phyloP scores from a whole-genome alignment of 2,113 vertebrate species.

The Eurystomus gularis region DNA sequence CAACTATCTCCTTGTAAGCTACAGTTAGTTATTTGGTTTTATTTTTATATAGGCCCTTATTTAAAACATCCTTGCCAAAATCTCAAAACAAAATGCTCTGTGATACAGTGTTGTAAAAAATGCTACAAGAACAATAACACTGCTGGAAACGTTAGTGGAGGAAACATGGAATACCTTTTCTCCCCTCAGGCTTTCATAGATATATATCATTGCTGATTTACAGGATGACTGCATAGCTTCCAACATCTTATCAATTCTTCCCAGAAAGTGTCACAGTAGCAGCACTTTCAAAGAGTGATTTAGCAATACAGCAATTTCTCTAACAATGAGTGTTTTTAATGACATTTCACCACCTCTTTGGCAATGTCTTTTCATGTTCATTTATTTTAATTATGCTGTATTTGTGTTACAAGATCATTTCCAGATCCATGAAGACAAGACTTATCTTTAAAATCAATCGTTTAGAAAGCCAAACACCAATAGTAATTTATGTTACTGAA shows the following conservation, averaged over 20 bases:
- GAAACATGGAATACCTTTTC: background rate
- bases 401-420: background rate
- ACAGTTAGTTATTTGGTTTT: background rate
- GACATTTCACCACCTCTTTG: background rate
- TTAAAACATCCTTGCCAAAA: background rate
- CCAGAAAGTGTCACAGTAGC: background rate
- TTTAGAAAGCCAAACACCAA: background rate
- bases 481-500: background rate
- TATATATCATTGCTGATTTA: background rate
- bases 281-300: background rate
- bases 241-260: background rate
- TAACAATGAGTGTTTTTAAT: background rate
- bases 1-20: background rate
- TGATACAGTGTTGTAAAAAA: background rate
- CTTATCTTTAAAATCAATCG: background rate
- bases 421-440: background rate
- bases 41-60: background rate
- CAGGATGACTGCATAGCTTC: background rate
- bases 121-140: background rate
- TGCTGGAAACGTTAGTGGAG: background rate
- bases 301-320: background rate
- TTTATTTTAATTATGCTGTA: background rate
- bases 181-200: background rate
- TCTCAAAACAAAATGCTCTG: background rate
- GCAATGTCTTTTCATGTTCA: background rate